Conservation (phyloP, 1,140 invertebrate genomes). For the Druon quercuslanigerum region DNA sequence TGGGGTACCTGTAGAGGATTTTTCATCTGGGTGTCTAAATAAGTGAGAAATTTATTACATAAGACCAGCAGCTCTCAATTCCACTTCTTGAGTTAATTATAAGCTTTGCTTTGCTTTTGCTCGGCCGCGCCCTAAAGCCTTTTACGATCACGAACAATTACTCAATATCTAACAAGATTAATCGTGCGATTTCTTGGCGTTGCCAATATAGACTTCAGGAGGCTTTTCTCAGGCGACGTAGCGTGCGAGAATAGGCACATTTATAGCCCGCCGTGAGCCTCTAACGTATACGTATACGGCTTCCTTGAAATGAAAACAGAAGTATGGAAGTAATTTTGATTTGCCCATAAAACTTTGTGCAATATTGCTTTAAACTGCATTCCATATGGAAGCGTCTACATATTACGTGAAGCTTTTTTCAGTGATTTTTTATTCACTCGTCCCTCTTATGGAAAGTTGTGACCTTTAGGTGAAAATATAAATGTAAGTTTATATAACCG, state of each 20-base stretch:
- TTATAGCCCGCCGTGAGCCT: not conserved
- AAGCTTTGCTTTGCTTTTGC: constrained; percentile 4
- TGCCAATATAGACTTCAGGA: constrained; percentile 7
- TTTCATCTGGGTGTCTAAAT: not conserved
- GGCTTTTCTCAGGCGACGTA: constrained; percentile 4
- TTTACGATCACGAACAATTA: constrained; percentile 2
- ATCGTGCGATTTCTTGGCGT: constrained; percentile 16
- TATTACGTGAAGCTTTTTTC: too few relatives aligned
- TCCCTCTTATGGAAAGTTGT: too few relatives aligned
- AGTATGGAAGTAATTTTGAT: too few relatives aligned
- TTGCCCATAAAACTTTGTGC: too few relatives aligned
- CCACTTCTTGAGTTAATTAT: not conserved
- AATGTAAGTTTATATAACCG: too few relatives aligned
- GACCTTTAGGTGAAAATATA: too few relatives aligned
- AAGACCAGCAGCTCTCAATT: not conserved
- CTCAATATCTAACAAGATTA: constrained; percentile 17
- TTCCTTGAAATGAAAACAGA: too few relatives aligned
- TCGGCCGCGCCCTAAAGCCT: constrained; percentile 16
- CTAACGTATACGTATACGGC: not conserved
- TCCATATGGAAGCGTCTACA: too few relatives aligned
- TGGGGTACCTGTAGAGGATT: too few relatives aligned
- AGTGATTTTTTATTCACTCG: too few relatives aligned
- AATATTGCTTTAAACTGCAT: too few relatives aligned
- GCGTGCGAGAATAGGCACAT: not conserved
- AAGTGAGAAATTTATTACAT: not conserved